A percentile compares a stretch with the other conserved stretches of the same genome.
Evolutionary conservation across 2,888 invertebrate genomes (phyloP).

Genomic region (Pterostichus niger): DNA sequence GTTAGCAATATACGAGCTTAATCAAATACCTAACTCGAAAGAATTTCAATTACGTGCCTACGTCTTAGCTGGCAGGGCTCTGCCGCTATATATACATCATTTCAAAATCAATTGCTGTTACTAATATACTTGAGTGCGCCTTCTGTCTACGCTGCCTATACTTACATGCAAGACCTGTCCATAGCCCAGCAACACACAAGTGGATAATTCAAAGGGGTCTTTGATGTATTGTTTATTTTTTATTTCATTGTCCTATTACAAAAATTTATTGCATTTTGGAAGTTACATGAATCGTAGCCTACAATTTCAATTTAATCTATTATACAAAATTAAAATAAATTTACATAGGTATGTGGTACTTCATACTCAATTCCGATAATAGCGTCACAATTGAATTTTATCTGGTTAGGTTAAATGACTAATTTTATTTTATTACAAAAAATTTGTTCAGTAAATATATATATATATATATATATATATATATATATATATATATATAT

Average conservation of each 20-base stretch:
- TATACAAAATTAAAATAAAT: neutral
- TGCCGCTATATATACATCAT: slow-evolving; percentile 62
- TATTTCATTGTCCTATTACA: neutral
- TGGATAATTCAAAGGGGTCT: slow-evolving; percentile 10
- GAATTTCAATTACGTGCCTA: slow-evolving; percentile 75
- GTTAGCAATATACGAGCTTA: slow-evolving; percentile 72
- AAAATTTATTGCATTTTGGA: slow-evolving; percentile 32
- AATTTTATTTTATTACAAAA: too few relatives aligned
- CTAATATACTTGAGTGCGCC: slow-evolving; percentile 55
- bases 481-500: too few relatives aligned
- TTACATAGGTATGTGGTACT: neutral
- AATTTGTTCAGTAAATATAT: too few relatives aligned
- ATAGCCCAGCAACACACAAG: neutral
- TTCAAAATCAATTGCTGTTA: slow-evolving; percentile 66
- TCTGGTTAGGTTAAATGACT: too few relatives aligned
- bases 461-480: too few relatives aligned
- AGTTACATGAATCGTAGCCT: neutral
- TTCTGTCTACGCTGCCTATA: neutral
- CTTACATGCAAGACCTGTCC: slow-evolving; percentile 19
- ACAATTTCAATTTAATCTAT: neutral
- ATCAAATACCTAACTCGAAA: slow-evolving; percentile 73
- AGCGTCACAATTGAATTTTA: too few relatives aligned
- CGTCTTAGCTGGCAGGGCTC: slow-evolving; percentile 26
- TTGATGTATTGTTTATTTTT: slow-evolving; percentile 20
- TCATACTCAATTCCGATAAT: too few relatives aligned